Evolutionary conservation across 1,140 invertebrate genomes (phyloP).

Genomic region (Diploscapter pachys): DNA sequence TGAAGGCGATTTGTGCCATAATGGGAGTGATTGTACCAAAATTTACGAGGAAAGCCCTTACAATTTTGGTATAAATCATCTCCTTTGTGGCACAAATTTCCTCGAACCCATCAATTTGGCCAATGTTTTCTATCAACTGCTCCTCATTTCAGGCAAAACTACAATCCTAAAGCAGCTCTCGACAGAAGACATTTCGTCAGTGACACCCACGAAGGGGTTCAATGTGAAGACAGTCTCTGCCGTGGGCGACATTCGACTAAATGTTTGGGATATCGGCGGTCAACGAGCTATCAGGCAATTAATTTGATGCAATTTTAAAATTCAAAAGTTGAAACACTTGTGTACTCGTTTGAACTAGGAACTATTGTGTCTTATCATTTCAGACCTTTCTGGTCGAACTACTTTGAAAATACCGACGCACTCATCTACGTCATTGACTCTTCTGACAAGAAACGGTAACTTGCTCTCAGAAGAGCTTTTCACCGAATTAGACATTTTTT

Average conservation of each 20-base stretch:
- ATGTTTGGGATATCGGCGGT: constrained; percentile 91
- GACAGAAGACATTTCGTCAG: constrained; percentile 92
- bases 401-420: constrained; percentile 98
- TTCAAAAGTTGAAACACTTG: constrained; percentile 69
- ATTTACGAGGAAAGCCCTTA: no score
- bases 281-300: constrained; percentile 92
- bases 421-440: constrained; percentile 98
- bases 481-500: neutral
- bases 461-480: neutral
- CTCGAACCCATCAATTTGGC: no score
- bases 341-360: constrained; percentile 96
- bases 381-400: constrained; percentile 94
- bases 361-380: no score
- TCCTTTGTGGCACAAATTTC: no score
- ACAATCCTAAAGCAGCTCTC: constrained; percentile 91
- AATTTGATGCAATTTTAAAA: no score
- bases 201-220: constrained; percentile 93
- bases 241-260: constrained; percentile 52
- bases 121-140: no score
- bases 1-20: no score
- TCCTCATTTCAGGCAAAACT: constrained; percentile 75
- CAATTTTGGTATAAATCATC: no score
- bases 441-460: constrained; percentile 76
- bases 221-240: constrained; percentile 98
- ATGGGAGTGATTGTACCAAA: no score